phyloP scores from a whole-genome alignment of 2,113 vertebrate species.

The Bolborhynchus lineola region DNA sequence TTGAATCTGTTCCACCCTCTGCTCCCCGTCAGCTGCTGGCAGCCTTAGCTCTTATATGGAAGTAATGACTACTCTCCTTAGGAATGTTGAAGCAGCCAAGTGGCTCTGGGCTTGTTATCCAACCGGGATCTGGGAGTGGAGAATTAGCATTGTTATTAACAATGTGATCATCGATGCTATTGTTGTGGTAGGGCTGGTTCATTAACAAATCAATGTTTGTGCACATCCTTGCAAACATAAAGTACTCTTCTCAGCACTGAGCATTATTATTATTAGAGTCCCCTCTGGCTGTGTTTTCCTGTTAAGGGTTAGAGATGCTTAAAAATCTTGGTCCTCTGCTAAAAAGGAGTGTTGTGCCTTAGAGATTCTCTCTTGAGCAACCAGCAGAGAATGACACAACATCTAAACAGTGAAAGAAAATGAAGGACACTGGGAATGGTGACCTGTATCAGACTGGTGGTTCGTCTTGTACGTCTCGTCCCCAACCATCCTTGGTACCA shows the following conservation, averaged over 20 bases:
- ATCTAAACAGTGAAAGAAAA: neutral
- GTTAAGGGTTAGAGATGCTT: neutral
- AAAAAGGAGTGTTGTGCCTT: neutral
- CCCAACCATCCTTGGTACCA: neutral
- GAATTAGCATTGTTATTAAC: neutral
- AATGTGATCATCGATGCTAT: neutral
- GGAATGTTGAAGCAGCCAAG: neutral
- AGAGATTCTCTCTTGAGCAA: neutral
- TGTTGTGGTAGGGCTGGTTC: slow-evolving; percentile 12
- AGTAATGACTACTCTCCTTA: slow-evolving; percentile 21
- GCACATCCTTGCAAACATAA: neutral
- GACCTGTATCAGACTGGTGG: neutral
- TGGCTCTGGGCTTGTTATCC: neutral
- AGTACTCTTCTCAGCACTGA: neutral
- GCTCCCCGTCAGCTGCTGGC: rapidly evolving
- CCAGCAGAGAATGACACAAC: neutral
- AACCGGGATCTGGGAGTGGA: neutral
- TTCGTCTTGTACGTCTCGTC: neutral
- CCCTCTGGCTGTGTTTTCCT: neutral
- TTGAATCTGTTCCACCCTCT: neutral
- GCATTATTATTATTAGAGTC: neutral
- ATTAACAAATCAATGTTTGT: slow-evolving; percentile 1
- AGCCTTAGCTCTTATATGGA: neutral
- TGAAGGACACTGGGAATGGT: neutral
- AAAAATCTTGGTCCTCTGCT: neutral